Evolutionary conservation across 2,797 vertebrate genomes (phyloP).

Genomic region (Thamnophis elegans): DNA sequence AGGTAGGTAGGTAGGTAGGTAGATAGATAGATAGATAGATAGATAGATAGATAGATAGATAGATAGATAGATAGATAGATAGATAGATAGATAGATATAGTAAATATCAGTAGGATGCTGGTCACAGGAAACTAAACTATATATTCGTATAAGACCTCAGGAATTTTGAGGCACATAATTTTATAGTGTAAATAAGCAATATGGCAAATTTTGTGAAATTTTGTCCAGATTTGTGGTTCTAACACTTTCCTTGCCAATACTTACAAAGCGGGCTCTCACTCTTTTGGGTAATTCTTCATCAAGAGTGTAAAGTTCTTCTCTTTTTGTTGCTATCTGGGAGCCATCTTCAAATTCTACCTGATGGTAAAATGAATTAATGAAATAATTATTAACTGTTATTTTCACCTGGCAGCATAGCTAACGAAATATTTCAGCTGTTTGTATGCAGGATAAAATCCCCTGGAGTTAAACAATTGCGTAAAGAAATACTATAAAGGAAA

Average conservation of each 20-base stretch:
- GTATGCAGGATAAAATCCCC: neutral
- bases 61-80: too few species aligned
- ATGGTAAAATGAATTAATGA: slow-evolving; percentile 26
- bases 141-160: neutral
- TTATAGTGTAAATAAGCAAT: neutral
- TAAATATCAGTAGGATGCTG: neutral
- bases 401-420: neutral
- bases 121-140: neutral
- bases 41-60: too few species aligned
- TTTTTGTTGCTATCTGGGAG: slow-evolving; percentile 91
- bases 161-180: neutral
- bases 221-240: neutral
- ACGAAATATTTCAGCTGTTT: neutral
- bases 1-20: too few species aligned
- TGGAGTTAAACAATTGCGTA: neutral
- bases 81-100: too few species aligned
- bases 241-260: slow-evolving; percentile 60
- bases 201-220: neutral
- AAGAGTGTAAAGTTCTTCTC: slow-evolving; percentile 93
- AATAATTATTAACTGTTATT: neutral
- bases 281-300: slow-evolving; percentile 97
- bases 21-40: too few species aligned
- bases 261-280: slow-evolving; percentile 96
- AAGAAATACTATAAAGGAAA: neutral
- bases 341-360: slow-evolving; percentile 98